Evolutionary conservation across 2,888 invertebrate species (phyloP), one percentile per base, ranked within the genome.

Genomic region (Hypomecis atomaria): DNA sequence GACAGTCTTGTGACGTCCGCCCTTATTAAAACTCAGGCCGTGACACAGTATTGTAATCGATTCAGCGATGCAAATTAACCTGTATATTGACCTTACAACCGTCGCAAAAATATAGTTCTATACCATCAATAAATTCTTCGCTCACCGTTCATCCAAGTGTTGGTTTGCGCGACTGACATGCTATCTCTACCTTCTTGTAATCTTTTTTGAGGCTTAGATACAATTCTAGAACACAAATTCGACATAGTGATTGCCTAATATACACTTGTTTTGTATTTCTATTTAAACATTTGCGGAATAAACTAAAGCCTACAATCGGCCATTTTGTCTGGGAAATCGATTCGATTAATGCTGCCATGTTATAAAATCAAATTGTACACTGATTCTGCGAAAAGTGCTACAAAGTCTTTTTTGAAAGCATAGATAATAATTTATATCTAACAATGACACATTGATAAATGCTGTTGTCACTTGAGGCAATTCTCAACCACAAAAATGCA

Each of bases 131-230:
- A 8, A 77, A 73, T 68, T 68, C 65, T 74, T 71, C 77, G 78
- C 95, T 96, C 94, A 97, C 97, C 97, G 88, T 97, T 96, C 94
- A 96, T 96, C 97, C 97, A 97, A 80, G 96, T 95, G 87, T 96
- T 96, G 47, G 96, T 96, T 93, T 97, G 97, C 59, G 96, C 95
- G 77, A 96, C 96, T 70, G 96, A 94, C 94, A 97, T 95, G 82
- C 81, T 88, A 71, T 96, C 96, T 83, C 96, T 85, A 79, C 94
- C 94, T 83, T 96, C 96, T 82, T 95, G 96, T 86, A 95, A 94
- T 79, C 96, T 95, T 92, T 96, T 96, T 68, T 94, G 93, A 70
- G 96, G 95, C 89, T 96, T 96, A 73, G 95, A 94, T 73, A 95
- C 94, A 76, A 95, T 95, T 94, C 96, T 96, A 78, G 95, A 95